Evolutionary conservation across 2,113 vertebrate species (phyloP).

Genomic region (Pterocles orientalis): DNA sequence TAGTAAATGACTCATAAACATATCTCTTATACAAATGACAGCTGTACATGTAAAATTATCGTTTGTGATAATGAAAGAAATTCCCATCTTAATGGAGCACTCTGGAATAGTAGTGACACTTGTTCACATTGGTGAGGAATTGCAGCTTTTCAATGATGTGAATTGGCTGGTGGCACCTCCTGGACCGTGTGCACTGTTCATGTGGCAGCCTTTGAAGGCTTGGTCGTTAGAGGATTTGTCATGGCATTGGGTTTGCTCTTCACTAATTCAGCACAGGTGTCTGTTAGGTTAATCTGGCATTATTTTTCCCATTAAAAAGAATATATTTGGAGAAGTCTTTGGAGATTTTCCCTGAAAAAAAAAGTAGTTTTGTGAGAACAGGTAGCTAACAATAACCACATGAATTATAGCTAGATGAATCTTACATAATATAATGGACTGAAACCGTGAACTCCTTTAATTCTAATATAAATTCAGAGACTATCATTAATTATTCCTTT

Average conservation of each 20-base stretch:
- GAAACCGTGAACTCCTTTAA: neutral
- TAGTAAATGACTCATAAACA: conserved; percentile 18
- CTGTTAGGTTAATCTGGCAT: neutral
- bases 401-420: neutral
- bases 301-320: neutral
- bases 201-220: no score
- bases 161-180: neutral
- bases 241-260: neutral
- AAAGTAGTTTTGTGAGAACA: neutral
- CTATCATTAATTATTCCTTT: conserved; percentile 15
- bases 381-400: neutral
- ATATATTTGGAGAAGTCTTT: neutral
- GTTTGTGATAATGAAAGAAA: neutral
- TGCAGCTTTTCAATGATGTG: neutral
- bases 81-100: neutral
- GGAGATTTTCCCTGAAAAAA: neutral
- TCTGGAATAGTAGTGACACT: neutral
- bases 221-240: neutral
- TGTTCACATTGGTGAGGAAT: neutral
- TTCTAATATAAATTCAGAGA: neutral
- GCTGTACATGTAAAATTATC: neutral
- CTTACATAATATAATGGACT: neutral
- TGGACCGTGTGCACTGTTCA: accelerated
- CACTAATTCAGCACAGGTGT: neutral
- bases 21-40: neutral